Percentiles rank a stretch among this genome's conserved stretches.
phyloP scores from a whole-genome alignment of 1,140 invertebrate genomes.

The Papilio polytes region DNA sequence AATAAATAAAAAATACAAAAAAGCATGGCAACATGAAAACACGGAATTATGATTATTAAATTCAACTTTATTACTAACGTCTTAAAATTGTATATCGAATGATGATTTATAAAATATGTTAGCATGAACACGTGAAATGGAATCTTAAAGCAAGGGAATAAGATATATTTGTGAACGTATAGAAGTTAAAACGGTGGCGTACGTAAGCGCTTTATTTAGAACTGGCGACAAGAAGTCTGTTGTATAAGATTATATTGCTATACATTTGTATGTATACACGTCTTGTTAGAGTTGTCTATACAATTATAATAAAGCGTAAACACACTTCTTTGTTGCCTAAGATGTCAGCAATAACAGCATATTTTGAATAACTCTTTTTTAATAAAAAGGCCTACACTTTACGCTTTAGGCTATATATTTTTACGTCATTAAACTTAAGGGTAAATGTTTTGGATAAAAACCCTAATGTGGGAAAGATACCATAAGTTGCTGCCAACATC shows the following conservation, averaged over 20 bases:
- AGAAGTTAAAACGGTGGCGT: background rate
- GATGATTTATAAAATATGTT: background rate
- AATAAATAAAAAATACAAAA: constrained; percentile 10
- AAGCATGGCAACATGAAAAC: background rate
- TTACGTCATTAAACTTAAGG: too few species aligned
- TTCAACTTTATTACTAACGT: background rate
- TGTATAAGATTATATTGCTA: constrained; percentile 20
- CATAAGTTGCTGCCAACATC: too few species aligned
- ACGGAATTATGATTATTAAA: background rate
- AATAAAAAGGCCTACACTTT: too few species aligned
- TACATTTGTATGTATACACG: background rate
- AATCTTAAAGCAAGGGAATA: background rate
- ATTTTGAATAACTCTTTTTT: too few species aligned
- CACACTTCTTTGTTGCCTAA: too few species aligned
- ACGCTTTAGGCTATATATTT: too few species aligned
- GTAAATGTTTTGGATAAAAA: too few species aligned
- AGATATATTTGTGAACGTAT: background rate
- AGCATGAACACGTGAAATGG: background rate
- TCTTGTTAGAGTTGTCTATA: too few species aligned
- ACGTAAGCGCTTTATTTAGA: constrained; percentile 41
- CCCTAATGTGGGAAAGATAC: too few species aligned
- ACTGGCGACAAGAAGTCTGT: constrained; percentile 38
- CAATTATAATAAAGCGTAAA: too few species aligned
- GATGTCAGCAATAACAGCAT: too few species aligned
- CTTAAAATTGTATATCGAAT: background rate